These are phyloP conservation scores for Sarcophaga caerulescens DNA, from an alignment of 2,888 invertebrate genomes.

Conservation along the genomic window DNA sequence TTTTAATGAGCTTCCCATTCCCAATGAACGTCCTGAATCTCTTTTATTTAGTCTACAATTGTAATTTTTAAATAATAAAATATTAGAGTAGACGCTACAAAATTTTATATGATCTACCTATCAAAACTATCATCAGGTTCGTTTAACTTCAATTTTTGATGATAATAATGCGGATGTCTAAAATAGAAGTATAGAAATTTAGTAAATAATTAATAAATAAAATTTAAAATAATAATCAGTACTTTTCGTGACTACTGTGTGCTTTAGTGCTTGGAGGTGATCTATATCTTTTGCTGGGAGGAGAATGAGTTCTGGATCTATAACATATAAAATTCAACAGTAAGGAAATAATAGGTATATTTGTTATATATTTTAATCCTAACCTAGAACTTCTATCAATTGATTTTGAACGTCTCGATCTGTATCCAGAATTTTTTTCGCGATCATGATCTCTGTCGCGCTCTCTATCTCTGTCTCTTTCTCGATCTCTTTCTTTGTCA, in stretches of 20 bases:
- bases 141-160: slow-evolving; percentile 51
- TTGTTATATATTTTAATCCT: background rate
- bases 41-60: slow-evolving; percentile 55
- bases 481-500: slow-evolving; percentile 71
- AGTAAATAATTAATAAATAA: slow-evolving; percentile 2
- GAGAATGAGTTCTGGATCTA: slow-evolving; percentile 74
- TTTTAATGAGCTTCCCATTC: slow-evolving; percentile 41
- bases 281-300: slow-evolving; percentile 72
- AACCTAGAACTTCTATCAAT: slow-evolving; percentile 73
- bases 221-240: slow-evolving; percentile 36
- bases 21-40: slow-evolving; percentile 35
- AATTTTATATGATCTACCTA: slow-evolving; percentile 47
- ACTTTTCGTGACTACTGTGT: slow-evolving; percentile 70
- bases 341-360: background rate
- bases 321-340: background rate
- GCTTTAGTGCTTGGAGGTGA: slow-evolving; percentile 72
- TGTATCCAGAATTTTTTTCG: slow-evolving; percentile 69
- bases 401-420: slow-evolving; percentile 71
- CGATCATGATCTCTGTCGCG: slow-evolving; percentile 59
- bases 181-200: background rate
- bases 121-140: slow-evolving; percentile 56
- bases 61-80: background rate
- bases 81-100: background rate
- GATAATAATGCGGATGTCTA: slow-evolving; percentile 60
- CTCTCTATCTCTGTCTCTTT: slow-evolving; percentile 58